Conservation (phyloP, 2,797 vertebrate genomes). For the Hyperoplus immaculatus region DNA sequence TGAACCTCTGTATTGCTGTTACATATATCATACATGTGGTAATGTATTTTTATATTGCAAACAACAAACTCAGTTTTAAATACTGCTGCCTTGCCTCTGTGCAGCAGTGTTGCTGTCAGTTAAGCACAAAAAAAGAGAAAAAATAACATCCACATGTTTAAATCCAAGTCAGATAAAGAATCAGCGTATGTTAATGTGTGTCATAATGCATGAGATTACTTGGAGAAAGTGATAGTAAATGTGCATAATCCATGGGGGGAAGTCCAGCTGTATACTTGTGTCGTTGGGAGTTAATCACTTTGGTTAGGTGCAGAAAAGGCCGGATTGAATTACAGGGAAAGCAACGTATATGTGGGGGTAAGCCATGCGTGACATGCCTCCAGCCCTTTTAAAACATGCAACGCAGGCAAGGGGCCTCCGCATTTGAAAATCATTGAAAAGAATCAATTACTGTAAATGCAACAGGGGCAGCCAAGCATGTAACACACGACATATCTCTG, state of each 20-base stretch:
- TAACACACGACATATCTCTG: constrained; percentile 85
- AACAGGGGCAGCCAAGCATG: constrained; percentile 86
- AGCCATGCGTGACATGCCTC: constrained; percentile 82
- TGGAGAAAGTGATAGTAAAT: constrained; percentile 35
- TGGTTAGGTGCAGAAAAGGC: constrained; percentile 68
- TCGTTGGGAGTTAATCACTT: constrained; percentile 77
- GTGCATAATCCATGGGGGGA: constrained; percentile 51
- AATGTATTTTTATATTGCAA: too few species aligned
- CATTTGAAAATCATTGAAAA: constrained; percentile 86
- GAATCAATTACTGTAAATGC: constrained; percentile 90
- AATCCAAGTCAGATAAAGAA: constrained; percentile 24
- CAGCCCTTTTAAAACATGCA: constrained; percentile 82
- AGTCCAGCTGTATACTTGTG: constrained; percentile 56
- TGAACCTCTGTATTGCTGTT: too few species aligned
- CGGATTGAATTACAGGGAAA: constrained; percentile 79
- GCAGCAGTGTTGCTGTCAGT: neutral
- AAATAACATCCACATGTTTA: neutral
- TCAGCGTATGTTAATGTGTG: constrained; percentile 7
- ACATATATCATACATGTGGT: neutral
- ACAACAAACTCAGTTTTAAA: neutral
- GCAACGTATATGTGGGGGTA: constrained; percentile 75
- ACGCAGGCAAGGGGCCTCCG: constrained; percentile 66
- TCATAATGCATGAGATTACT: constrained; percentile 57
- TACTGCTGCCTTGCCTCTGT: neutral
- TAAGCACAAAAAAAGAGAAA: neutral